Evolutionary conservation across 2,888 invertebrate genomes (phyloP).

Genomic region (Yponomeuta malinellus): DNA sequence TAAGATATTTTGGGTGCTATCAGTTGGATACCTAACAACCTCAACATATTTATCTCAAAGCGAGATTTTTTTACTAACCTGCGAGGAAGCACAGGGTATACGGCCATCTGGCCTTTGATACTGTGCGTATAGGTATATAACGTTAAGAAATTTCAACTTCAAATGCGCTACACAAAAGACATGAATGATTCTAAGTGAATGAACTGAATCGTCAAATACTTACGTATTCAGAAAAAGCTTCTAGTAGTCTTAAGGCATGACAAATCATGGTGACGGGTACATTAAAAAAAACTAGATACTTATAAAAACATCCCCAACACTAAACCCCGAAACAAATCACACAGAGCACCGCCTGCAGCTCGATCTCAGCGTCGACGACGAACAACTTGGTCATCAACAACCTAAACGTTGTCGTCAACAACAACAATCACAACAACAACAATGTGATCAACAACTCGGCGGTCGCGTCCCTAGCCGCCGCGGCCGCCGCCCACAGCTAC

Average conservation of each 20-base stretch:
- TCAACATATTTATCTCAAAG: too few relatives aligned
- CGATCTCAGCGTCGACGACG: conserved; percentile 68
- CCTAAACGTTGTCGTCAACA: conserved; percentile 69
- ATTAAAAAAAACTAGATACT: not conserved
- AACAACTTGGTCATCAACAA: conserved; percentile 73
- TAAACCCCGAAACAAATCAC: conserved; percentile 18
- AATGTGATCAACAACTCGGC: conserved; percentile 71
- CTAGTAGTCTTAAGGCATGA: not conserved
- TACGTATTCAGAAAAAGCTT: not conserved
- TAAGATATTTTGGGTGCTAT: too few relatives aligned
- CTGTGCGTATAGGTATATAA: too few relatives aligned
- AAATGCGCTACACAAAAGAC: too few relatives aligned
- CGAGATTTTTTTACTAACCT: too few relatives aligned
- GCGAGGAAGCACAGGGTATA: too few relatives aligned
- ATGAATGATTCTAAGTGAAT: too few relatives aligned
- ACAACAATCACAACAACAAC: conserved; percentile 73
- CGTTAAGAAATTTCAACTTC: too few relatives aligned
- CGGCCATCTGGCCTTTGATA: too few relatives aligned
- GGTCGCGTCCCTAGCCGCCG: conserved; percentile 67
- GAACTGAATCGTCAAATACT: not conserved
- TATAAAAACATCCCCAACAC: not conserved
- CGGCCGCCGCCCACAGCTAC: conserved; percentile 68
- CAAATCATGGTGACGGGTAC: not conserved
- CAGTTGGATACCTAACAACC: too few relatives aligned
- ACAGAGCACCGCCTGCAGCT: conserved; percentile 67